Percentiles rank a stretch among this genome's conserved stretches.
phyloP scores from a whole-genome alignment of 2,797 vertebrate genomes.

The Monodelphis domestica region DNA sequence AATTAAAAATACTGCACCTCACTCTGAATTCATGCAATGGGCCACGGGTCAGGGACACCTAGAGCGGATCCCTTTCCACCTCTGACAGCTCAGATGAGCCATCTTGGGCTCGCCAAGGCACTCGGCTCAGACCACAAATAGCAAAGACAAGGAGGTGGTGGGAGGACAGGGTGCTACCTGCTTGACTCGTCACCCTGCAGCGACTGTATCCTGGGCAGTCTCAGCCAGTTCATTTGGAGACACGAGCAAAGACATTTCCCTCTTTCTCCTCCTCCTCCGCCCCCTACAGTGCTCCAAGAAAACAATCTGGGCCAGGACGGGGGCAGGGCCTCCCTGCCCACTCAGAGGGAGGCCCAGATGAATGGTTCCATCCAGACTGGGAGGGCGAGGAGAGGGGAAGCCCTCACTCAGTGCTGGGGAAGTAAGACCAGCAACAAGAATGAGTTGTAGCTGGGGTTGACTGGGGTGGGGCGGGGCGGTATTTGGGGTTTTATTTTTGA shows the following conservation, averaged over 20 bases:
- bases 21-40: background rate
- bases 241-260: background rate
- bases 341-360: no score
- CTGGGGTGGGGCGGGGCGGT: background rate
- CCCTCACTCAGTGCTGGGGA: background rate
- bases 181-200: background rate
- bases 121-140: background rate
- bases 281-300: background rate
- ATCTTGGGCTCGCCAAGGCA: background rate
- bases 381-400: background rate
- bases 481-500: background rate
- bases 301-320: background rate
- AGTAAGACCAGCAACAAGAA: background rate
- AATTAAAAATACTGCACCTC: background rate
- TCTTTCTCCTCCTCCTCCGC: background rate
- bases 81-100: background rate
- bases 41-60: background rate
- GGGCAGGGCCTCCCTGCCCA: background rate
- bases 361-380: background rate
- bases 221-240: background rate
- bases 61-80: background rate
- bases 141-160: background rate
- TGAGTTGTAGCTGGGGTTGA: rapidly evolving
- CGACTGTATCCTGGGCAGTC: background rate
- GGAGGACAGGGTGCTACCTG: background rate